Evolutionary conservation across 2,797 vertebrate species (phyloP).

Genomic region (Anguilla anguilla): DNA sequence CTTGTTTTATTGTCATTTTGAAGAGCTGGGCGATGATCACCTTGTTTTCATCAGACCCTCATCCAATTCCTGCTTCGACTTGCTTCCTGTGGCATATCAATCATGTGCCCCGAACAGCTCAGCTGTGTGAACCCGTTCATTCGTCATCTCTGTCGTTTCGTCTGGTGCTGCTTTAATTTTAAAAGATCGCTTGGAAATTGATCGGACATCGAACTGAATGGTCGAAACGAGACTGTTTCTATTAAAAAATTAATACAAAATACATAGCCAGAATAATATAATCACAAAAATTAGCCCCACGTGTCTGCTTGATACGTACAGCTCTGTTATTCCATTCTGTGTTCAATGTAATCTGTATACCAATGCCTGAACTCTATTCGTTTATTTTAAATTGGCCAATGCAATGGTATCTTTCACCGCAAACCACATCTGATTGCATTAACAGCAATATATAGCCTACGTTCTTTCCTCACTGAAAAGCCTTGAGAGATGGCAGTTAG

Average conservation of each 20-base stretch:
- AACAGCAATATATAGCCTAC: not conserved
- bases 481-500: not conserved
- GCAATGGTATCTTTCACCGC: not conserved
- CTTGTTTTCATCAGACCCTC: not conserved
- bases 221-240: not conserved
- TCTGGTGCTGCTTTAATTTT: slow-evolving; percentile 15
- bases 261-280: not conserved
- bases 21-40: not conserved
- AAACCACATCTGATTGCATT: not conserved
- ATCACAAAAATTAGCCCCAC: not conserved
- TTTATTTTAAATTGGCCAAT: not conserved
- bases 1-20: slow-evolving; percentile 3
- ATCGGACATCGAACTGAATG: not conserved
- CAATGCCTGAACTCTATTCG: not conserved
- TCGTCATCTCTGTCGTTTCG: slow-evolving; percentile 13
- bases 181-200: slow-evolving; percentile 1
- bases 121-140: slow-evolving; percentile 16
- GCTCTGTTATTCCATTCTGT: not conserved
- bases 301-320: not conserved
- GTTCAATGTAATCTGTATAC: not conserved
- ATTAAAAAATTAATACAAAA: not conserved
- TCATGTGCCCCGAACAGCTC: slow-evolving; percentile 13
- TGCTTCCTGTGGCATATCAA: not conserved
- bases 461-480: not conserved
- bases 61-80: not conserved